Base-by-base conservation (phyloP, 2,888 invertebrate species). In the Drosophila recens region DNA sequence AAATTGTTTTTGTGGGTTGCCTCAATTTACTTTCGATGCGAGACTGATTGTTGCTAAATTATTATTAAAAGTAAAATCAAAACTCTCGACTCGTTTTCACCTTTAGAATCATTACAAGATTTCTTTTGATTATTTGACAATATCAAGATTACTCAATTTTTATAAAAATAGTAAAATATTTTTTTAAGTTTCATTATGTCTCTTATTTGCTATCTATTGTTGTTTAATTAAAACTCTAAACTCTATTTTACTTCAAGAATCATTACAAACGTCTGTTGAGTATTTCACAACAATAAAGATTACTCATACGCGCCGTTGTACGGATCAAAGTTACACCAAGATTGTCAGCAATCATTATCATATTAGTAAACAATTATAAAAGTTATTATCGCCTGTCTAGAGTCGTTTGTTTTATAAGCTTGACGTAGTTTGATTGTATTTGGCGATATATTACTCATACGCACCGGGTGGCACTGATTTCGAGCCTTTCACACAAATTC, bases 1-100 rank as follows among this genome's bases (percentile, higher is more conserved):
- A 48, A 45, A 75, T 67, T 57, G 61, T 64, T 72, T 52, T 43
- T 46, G 48, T 46, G 38, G 13, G 40, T 58, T 51, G 56, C 42
- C 58, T 56, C 45, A 76, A 79, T 53, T 73, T 76, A 74, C 75
- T 74, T 76, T 76, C 80, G 58, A 59, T 74, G 58, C 27, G 52
- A 38, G 58, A 65, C 36, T 56, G 23, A 48, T 48, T 67, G 27
- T 46, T 17, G 40, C 17, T 13, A 45, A 23, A 42, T 36, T 36
- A 9, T 54, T 48, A 46, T 38, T 40, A 17, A 67, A 13, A 36
- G 40, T 27, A 9, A 56, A 36, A n/a, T 33, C 23, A 5, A 43
- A 57, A 10, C 15, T 33, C 11, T 17, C 33, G 10, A 15, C n/a
- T 15, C 5, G n/a, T 17, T 36, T 27, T 36, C 10, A 30, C 9